phyloP scores from a whole-genome alignment of 2,797 vertebrate genomes.

The Dromococcyx pavoninus region DNA sequence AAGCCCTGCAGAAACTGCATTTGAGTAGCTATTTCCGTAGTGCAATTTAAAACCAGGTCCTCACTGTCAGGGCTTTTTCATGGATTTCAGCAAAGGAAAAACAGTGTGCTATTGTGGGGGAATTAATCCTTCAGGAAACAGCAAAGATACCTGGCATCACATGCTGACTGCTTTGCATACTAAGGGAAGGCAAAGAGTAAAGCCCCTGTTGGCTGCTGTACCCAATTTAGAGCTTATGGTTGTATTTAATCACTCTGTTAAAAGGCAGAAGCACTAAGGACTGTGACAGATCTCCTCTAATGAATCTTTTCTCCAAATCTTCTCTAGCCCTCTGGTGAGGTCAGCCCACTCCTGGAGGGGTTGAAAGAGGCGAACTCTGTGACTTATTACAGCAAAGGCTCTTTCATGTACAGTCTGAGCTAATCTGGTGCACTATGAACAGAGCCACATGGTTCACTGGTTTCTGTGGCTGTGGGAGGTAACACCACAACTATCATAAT shows the following conservation, averaged over 20 bases:
- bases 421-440: not conserved
- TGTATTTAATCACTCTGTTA: not conserved
- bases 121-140: not conserved
- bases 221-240: not conserved
- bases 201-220: not conserved
- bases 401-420: not conserved
- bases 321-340: not conserved
- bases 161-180: fast-evolving
- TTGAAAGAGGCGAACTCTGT: not conserved
- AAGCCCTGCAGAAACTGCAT: not conserved
- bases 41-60: not conserved
- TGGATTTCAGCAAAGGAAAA: not conserved
- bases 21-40: no score
- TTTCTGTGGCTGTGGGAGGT: not conserved
- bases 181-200: not conserved
- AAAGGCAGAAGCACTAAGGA: not conserved
- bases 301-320: not conserved
- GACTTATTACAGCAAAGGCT: not conserved
- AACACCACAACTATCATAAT: not conserved
- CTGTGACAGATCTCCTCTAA: not conserved
- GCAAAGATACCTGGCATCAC: not conserved
- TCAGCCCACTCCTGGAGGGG: not conserved
- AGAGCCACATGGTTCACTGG: not conserved
- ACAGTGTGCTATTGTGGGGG: not conserved
- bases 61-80: not conserved